Percentiles rank a stretch among this genome's conserved stretches.
These are phyloP conservation scores for Oryzias woworae DNA, from an alignment of 2,113 vertebrate species.

Conservation along the genomic window DNA sequence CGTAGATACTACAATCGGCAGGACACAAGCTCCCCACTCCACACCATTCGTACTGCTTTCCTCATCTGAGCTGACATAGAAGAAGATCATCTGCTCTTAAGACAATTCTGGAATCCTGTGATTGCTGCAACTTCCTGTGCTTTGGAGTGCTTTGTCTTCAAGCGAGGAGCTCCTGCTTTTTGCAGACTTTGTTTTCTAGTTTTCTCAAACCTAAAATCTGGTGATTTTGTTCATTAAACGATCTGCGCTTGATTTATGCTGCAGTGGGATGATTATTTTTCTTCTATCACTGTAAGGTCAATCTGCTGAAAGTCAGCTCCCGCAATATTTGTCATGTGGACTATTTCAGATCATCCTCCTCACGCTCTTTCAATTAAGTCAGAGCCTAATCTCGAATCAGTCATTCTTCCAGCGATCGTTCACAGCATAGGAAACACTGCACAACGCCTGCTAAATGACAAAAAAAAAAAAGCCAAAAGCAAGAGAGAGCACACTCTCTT, in stretches of 20 bases:
- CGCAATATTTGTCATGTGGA: conserved; percentile 55
- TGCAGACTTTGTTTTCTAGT: conserved; percentile 52
- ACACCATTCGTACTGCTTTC: no score
- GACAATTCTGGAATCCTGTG: conserved; percentile 35
- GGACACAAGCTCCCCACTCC: no score
- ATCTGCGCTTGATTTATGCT: conserved; percentile 61
- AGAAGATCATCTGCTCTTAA: no score
- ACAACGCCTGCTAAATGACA: conserved; percentile 50
- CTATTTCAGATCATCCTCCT: conserved; percentile 36
- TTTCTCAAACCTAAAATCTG: conserved; percentile 46
- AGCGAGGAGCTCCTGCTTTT: conserved; percentile 58
- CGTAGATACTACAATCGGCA: no score
- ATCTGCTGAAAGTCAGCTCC: conserved; percentile 49
- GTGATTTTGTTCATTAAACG: conserved; percentile 62
- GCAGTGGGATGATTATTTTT: conserved; percentile 55
- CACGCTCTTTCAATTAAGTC: conserved; percentile 58
- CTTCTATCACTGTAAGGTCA: conserved; percentile 67
- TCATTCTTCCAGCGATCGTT: conserved; percentile 46
- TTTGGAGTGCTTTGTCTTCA: conserved; percentile 58
- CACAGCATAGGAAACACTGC: conserved; percentile 5
- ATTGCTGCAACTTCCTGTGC: conserved; percentile 49
- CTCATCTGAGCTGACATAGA: no score
- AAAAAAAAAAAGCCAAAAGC: conserved; percentile 52
- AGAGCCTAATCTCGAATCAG: conserved; percentile 34
- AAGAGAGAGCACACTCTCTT: conserved; percentile 38